Conservation (phyloP, 2,888 invertebrate species). For the Lingula anatina region DNA sequence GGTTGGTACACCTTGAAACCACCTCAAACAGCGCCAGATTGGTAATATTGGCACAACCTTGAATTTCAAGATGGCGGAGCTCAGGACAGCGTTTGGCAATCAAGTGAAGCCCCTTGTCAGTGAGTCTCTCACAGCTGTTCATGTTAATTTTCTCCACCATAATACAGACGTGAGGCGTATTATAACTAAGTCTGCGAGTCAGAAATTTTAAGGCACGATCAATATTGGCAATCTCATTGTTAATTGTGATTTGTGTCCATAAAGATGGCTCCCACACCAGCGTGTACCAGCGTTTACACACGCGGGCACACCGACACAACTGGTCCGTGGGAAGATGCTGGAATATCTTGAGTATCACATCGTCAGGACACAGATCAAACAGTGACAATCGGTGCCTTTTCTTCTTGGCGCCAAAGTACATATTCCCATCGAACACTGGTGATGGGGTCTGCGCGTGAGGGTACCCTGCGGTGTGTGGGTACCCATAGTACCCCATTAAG, state of each 20-base stretch:
- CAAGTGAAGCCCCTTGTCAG: conserved; percentile 71
- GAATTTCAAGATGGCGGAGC: conserved; percentile 73
- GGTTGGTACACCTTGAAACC: conserved; percentile 70
- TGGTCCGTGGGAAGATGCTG: conserved; percentile 68
- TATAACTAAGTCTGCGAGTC: conserved; percentile 63
- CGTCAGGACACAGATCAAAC: conserved; percentile 57
- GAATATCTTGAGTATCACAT: conserved; percentile 66
- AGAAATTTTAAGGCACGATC: conserved; percentile 62
- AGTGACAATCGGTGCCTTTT: conserved; percentile 21
- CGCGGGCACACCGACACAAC: conserved; percentile 67
- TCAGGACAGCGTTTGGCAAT: conserved; percentile 76
- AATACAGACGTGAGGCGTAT: conserved; percentile 65
- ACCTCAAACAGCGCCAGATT: conserved; percentile 75
- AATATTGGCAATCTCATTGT: conserved; percentile 61
- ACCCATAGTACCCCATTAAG: too few relatives aligned
- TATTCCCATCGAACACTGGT: conserved; percentile 15
- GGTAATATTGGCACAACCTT: conserved; percentile 69
- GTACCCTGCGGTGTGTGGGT: conserved; percentile 18
- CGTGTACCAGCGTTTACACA: conserved; percentile 71
- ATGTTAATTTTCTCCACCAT: conserved; percentile 65
- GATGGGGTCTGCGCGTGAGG: conserved; percentile 2
- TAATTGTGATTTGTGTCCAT: conserved; percentile 67
- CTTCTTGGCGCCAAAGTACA: conserved; percentile 14
- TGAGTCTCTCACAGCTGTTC: conserved; percentile 66
- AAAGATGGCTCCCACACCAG: conserved; percentile 73